Percentiles rank a stretch among this genome's conserved stretches.
Conservation (phyloP, 2,797 vertebrate genomes). For the Anisognathus igniventris region DNA sequence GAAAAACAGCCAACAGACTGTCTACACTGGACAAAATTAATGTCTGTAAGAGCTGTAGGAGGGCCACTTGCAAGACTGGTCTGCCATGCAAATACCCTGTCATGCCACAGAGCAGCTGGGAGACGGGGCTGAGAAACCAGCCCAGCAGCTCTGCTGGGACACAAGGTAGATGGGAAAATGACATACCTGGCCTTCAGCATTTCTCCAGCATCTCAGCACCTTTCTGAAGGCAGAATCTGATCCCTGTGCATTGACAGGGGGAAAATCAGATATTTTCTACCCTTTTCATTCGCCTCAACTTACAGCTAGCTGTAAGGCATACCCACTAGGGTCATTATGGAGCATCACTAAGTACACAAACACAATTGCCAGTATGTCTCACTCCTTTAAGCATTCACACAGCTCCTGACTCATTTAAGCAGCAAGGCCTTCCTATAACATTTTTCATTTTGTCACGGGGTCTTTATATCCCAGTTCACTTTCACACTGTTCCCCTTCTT, state of each 20-base stretch:
- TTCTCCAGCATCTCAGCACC: background rate
- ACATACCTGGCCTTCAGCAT: background rate
- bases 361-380: slow-evolving; percentile 49
- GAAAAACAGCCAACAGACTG: background rate
- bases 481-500: slow-evolving; percentile 63
- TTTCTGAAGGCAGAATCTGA: background rate
- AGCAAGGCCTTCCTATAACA: slow-evolving; percentile 45
- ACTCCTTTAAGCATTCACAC: slow-evolving; percentile 32
- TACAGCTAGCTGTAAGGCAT: background rate
- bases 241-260: background rate
- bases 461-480: slow-evolving; percentile 52
- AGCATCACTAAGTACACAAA: slow-evolving; percentile 62
- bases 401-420: slow-evolving; percentile 51
- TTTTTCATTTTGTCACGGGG: slow-evolving; percentile 68
- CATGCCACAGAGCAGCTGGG: fast-evolving
- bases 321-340: slow-evolving; percentile 34
- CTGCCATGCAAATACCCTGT: background rate
- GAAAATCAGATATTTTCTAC: background rate
- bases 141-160: background rate
- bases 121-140: background rate
- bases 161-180: background rate
- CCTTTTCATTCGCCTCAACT: background rate
- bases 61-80: background rate
- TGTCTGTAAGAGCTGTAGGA: background rate
- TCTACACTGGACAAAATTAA: background rate